These are phyloP conservation scores for Tortrix viridana DNA, from an alignment of 2,888 invertebrate genomes.

Conservation along the genomic window DNA sequence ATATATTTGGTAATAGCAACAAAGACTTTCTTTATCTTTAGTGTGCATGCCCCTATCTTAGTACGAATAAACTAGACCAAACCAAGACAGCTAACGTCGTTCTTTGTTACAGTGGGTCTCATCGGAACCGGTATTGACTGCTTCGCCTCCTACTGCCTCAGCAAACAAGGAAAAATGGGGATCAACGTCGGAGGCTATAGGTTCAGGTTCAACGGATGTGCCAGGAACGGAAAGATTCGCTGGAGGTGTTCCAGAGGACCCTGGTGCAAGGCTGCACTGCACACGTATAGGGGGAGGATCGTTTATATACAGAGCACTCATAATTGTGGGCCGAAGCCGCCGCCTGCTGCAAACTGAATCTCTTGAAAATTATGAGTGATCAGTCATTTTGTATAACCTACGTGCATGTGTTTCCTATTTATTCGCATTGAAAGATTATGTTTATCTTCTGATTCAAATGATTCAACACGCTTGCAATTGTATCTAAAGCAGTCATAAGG, in stretches of 20 bases:
- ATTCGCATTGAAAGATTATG: too few species aligned
- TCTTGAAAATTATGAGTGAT: not conserved
- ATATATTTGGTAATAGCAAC: not conserved
- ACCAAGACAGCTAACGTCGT: slow-evolving; percentile 20
- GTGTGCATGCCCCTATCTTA: not conserved
- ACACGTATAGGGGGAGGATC: slow-evolving; percentile 74
- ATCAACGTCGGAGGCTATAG: slow-evolving; percentile 78
- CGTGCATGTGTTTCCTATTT: too few species aligned
- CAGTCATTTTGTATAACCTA: too few species aligned
- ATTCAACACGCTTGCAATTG: too few species aligned
- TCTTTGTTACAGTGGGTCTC: slow-evolving; percentile 62
- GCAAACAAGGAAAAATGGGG: slow-evolving; percentile 81
- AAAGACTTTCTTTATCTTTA: too few species aligned
- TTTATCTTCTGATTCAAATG: too few species aligned
- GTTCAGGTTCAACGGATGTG: slow-evolving; percentile 78
- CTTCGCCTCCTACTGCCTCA: slow-evolving; percentile 78
- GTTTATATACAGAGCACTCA: slow-evolving; percentile 78
- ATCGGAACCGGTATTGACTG: slow-evolving; percentile 72
- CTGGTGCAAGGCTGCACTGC: slow-evolving; percentile 79
- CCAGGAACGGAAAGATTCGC: slow-evolving; percentile 76
- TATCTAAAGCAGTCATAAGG: too few species aligned
- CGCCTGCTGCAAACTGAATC: slow-evolving; percentile 43
- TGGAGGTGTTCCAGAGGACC: slow-evolving; percentile 79
- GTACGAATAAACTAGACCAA: not conserved
- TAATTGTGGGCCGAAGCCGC: slow-evolving; percentile 76